Conservation (phyloP, 2,797 vertebrate species). For the Parotocinclus haroldoi region DNA sequence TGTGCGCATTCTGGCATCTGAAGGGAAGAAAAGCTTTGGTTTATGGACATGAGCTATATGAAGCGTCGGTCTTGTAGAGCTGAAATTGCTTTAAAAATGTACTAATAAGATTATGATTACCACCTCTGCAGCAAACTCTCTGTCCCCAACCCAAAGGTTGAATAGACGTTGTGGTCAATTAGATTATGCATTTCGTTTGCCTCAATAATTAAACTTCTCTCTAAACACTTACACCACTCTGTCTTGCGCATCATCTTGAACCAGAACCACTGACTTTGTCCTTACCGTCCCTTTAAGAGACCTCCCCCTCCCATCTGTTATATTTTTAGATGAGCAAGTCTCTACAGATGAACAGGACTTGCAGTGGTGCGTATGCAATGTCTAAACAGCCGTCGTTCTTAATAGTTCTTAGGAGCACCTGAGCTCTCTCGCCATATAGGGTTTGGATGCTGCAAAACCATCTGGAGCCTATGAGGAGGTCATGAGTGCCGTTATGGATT, state of each 20-base stretch:
- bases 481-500: conserved; percentile 60
- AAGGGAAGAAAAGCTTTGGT: too few relatives aligned
- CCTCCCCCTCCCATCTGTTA: conserved; percentile 70
- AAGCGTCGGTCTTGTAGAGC: too few relatives aligned
- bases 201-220: background rate
- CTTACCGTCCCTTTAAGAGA: conserved; percentile 72
- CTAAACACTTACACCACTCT: background rate
- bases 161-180: too few relatives aligned
- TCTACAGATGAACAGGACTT: conserved; percentile 67
- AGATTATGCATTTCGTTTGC: too few relatives aligned
- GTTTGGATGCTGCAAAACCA: conserved; percentile 60
- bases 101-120: too few relatives aligned
- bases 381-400: background rate
- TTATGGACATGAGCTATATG: too few relatives aligned
- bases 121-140: too few relatives aligned
- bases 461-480: conserved; percentile 46
- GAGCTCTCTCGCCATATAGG: conserved; percentile 42
- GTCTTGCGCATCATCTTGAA: conserved; percentile 8
- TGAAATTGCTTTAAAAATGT: too few relatives aligned
- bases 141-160: too few relatives aligned
- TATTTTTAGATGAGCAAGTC: conserved; percentile 79
- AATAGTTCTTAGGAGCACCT: background rate
- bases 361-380: conserved; percentile 43
- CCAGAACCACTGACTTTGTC: conserved; percentile 50
- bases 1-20: too few relatives aligned